Base-by-base conservation (phyloP, 2,888 invertebrate genomes). In the Chrysomela aeneicollis region DNA sequence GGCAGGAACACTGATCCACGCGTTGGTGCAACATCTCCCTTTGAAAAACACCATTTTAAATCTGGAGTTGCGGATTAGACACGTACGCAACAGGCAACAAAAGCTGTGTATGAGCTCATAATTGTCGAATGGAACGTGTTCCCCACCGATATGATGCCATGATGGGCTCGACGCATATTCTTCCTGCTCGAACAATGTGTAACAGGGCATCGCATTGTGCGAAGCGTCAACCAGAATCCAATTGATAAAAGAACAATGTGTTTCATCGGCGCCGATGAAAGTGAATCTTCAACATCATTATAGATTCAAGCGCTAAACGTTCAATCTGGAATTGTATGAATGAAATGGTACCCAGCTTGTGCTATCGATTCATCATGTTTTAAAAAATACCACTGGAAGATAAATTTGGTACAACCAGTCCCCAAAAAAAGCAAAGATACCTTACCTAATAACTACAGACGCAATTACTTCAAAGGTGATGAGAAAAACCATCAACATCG, bases 31-130 rank as follows among this genome's bases (percentile, higher is more conserved):
- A 15, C 46, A 21, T 17, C 30, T 46, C 57, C 37, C 22, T 37
- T 17, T 46, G 21, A 57, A 57, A 57, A 57, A 57, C 57, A 57
- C 57, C 57, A 26, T 12, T 46, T 57, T 57, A 57, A 57, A 42
- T 26, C 18, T 26, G 47, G 57, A 22, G 22, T 17, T 26, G 46
- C 57, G 30, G 26, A 57, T 57, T 22, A 46, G 57, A 21, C 57
- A 57, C 57, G 57, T 57, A 57, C 22, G 4, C 42, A 42, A 30
- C 57, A 17, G 42, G 42, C 17, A 55, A 55, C 55, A 55, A 57
- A 55, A 57, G 46, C 57, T 46, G 42, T 17, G 19, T 57, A 46
- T 30, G 30, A 26, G 26, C 57, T 57, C n/a, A 46, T 57, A 32
- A 57, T 46, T 57, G 46, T 57, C 57, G 30, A 42, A 6, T 17